A percentile compares a stretch with the other conserved stretches of the same genome.
Evolutionary conservation across 2,113 vertebrate genomes (phyloP).

Genomic region (Myrmophylax atrothorax): DNA sequence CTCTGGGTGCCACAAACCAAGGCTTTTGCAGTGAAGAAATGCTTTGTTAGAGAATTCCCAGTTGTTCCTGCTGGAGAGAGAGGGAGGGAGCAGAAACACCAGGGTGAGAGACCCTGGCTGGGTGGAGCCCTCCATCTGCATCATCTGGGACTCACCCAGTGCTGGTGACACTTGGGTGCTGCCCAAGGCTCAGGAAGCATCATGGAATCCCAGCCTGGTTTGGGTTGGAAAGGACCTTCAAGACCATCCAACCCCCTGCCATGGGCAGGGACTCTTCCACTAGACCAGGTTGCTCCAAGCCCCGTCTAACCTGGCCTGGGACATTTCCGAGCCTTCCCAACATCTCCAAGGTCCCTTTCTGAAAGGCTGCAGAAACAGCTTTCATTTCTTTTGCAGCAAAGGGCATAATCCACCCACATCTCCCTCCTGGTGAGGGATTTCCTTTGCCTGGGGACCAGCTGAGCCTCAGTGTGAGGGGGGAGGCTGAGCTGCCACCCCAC

Average conservation of each 20-base stretch:
- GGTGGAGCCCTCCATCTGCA: not conserved
- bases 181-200: rapidly evolving
- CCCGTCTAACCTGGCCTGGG: rapidly evolving
- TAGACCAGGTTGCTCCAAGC: not conserved
- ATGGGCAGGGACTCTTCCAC: not conserved
- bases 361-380: not conserved
- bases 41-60: not conserved
- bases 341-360: not conserved
- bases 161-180: not conserved
- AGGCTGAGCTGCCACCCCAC: not conserved
- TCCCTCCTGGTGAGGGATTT: not conserved
- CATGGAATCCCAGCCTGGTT: not conserved
- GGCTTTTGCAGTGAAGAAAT: constrained; percentile 3
- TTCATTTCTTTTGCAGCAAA: not conserved
- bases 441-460: constrained; percentile 19
- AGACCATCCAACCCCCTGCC: not conserved
- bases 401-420: not conserved
- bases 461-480: rapidly evolving
- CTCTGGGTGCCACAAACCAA: not conserved
- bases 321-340: not conserved
- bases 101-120: rapidly evolving
- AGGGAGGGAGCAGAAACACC: not conserved
- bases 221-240: not conserved
- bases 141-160: not conserved
- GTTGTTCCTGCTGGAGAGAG: not conserved